Evolutionary conservation across 2,888 invertebrate species (phyloP), one percentile per base, ranked within the genome.

Genomic region (Timema cristinae): DNA sequence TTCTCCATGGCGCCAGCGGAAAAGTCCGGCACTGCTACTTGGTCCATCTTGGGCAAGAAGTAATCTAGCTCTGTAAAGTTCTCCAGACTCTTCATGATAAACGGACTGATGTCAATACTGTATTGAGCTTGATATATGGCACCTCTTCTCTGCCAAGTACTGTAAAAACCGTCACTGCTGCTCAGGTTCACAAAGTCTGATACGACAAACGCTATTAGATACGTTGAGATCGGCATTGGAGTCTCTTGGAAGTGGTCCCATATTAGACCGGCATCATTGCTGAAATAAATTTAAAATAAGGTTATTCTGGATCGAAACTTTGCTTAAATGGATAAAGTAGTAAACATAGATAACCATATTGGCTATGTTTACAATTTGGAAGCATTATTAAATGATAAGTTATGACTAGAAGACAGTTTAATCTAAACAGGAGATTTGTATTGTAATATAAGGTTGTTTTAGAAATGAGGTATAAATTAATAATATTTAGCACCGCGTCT

Each of bases 1-100:
- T 95, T 95, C 80, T 95, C 94, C 95, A 95, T 95, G 69, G 94
- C 95, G 61, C 92, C 93, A 75, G 91, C 89, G 67, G 87, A 86
- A 80, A 95, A 94, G 79, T 95, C 92, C 0, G 93, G 90, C 73
- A 96, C 86, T 1, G 93, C 94, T 13, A 94, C 89, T 79, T 94
- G 89, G 79, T 95, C 92, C 81, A 94, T 85, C 80, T 94, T 94
- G 7, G 89, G 84, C 72, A 91, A 83, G 1, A 85, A 86, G 77
- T 89, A 86, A 5, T 80, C 76, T 69, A 85, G 80, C 77, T 88
- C 89, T 9, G 73, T 84, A 77, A 13, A 86, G 79, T 0, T 80
- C 77, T 83, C 86, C 86, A 91, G 80, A 68, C 81, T 81, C 68
- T 73, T 79, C 51, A 87, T 81, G 75, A 85, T 83, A 70, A 83